Conservation (phyloP, 2,888 invertebrate species). For the Halictus ligatus region DNA sequence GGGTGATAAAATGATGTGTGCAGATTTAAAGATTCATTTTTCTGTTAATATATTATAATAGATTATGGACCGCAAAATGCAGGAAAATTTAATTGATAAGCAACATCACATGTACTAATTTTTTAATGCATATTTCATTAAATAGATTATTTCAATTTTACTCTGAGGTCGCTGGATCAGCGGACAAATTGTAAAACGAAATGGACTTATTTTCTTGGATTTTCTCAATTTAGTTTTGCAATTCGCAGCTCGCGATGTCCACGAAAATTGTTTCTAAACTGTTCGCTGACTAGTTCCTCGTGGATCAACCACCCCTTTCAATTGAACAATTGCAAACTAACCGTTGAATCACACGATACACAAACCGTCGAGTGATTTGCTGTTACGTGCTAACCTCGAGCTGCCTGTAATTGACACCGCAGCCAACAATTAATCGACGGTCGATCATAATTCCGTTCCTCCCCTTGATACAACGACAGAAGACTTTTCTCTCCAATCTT, state of each 20-base stretch:
- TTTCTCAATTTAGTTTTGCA: not conserved
- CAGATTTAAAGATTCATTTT: not conserved
- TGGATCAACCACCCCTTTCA: conserved; percentile 66
- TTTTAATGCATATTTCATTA: not conserved
- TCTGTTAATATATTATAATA: not conserved
- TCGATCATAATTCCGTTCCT: not conserved
- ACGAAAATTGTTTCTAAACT: conserved; percentile 53
- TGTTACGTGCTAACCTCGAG: conserved; percentile 61
- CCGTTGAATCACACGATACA: conserved; percentile 67
- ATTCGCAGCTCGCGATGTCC: not conserved
- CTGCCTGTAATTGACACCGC: conserved; percentile 12
- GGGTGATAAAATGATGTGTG: not conserved
- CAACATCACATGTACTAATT: not conserved
- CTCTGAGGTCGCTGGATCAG: not conserved
- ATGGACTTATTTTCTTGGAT: not conserved
- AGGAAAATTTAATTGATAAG: not conserved
- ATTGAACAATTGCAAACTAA: conserved; percentile 76
- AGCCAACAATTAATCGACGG: conserved; percentile 59
- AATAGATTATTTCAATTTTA: not conserved
- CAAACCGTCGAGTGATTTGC: conserved; percentile 65
- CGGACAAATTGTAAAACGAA: not conserved
- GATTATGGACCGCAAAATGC: not conserved
- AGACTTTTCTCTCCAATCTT: conserved; percentile 52
- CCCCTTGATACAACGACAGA: too few species aligned
- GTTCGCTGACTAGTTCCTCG: conserved; percentile 49